phyloP scores from a whole-genome alignment of 2,797 vertebrate genomes.

The Muraenolepis orangiensis region DNA sequence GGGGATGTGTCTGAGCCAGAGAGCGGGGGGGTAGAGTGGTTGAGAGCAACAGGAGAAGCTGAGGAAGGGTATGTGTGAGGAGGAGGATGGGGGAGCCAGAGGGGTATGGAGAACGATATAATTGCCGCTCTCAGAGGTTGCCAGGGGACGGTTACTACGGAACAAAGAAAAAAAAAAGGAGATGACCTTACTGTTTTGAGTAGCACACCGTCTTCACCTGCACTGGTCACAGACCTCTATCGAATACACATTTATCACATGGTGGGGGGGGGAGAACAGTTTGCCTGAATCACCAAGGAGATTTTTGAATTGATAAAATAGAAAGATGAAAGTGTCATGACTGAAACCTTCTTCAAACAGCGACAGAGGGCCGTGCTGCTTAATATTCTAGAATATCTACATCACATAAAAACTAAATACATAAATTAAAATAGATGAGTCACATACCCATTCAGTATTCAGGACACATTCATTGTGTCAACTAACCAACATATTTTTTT shows the following conservation, averaged over 20 bases:
- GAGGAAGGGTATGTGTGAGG: slow-evolving; percentile 43
- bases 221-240: slow-evolving; percentile 16
- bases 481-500: background rate
- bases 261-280: background rate
- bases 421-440: background rate
- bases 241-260: slow-evolving; percentile 8
- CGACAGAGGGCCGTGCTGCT: background rate
- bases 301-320: background rate
- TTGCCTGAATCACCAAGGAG: background rate
- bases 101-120: slow-evolving; percentile 56
- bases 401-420: slow-evolving; percentile 5
- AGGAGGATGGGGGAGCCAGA: slow-evolving; percentile 28
- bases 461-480: background rate
- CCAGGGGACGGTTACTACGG: slow-evolving; percentile 71
- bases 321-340: background rate
- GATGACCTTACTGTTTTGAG: slow-evolving; percentile 40
- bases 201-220: slow-evolving; percentile 35
- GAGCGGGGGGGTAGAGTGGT: slow-evolving; percentile 27
- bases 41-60: slow-evolving; percentile 50
- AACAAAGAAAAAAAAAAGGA: slow-evolving; percentile 10
- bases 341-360: background rate
- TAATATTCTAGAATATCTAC: background rate
- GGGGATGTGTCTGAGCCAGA: background rate
- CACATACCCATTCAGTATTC: background rate
- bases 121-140: slow-evolving; percentile 64